Evolutionary conservation across 2,113 vertebrate genomes (phyloP).

Genomic region (Nibea albiflora): DNA sequence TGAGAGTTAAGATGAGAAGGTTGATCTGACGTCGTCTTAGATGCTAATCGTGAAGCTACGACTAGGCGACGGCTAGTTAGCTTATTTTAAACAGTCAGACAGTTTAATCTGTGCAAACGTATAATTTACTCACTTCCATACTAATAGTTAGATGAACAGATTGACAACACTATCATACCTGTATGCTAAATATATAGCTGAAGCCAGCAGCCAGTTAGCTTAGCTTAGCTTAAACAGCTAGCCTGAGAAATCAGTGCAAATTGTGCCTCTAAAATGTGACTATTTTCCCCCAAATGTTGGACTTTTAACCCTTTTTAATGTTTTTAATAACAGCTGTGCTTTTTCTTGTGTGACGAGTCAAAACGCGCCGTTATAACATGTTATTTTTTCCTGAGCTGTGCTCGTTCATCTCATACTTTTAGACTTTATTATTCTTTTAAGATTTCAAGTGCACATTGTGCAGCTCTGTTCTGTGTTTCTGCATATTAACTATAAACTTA

Average conservation of each 20-base stretch:
- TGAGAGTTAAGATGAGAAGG: background rate
- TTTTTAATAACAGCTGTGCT: background rate
- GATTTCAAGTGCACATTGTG: background rate
- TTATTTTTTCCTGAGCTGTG: conserved; percentile 3
- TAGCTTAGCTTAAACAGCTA: background rate
- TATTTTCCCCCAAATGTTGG: background rate
- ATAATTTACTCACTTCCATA: no score
- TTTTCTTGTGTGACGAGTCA: background rate
- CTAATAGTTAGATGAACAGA: no score
- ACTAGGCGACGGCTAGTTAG: no score
- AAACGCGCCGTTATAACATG: conserved; percentile 18
- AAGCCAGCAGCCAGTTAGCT: background rate
- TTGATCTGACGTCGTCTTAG: background rate
- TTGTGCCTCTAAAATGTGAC: no score
- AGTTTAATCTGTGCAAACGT: no score
- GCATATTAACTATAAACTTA: background rate
- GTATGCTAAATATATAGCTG: no score
- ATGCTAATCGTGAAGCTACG: background rate
- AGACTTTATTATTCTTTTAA: background rate
- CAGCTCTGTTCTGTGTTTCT: background rate
- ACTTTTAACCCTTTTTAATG: background rate
- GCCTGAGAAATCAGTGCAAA: background rate
- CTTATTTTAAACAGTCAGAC: no score
- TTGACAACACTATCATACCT: no score
- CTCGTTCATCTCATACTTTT: background rate